Evolutionary conservation across 1,140 invertebrate genomes (phyloP).

Genomic region (Stratiolaelaps scimitus): DNA sequence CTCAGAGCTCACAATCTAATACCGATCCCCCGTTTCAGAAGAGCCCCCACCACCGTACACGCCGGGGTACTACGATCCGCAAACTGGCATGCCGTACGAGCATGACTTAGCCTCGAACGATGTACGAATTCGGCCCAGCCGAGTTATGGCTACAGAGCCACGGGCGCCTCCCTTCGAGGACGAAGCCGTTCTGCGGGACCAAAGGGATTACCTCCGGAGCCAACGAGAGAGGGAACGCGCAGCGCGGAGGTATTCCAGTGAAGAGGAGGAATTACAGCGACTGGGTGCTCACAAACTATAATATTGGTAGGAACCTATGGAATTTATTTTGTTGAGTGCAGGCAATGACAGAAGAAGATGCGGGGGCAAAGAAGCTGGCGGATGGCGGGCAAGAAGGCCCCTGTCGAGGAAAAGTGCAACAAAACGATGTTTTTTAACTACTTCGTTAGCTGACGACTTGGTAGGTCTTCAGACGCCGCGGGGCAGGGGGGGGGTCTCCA

Average conservation of each 20-base stretch:
- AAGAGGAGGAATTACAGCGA: constrained; percentile 15
- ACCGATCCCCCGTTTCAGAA: constrained; percentile 31
- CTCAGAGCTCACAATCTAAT: neutral
- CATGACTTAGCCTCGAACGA: constrained; percentile 31
- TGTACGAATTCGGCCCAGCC: neutral
- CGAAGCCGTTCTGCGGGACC: neutral
- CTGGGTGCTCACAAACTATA: constrained; percentile 21
- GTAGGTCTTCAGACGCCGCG: too few relatives aligned
- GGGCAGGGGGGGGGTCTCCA: too few relatives aligned
- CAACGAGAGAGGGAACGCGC: neutral
- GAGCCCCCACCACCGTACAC: constrained; percentile 37
- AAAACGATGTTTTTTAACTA: too few relatives aligned
- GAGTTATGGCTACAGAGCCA: neutral
- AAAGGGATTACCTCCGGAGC: too few relatives aligned
- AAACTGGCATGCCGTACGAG: constrained; percentile 32
- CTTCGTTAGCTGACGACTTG: too few relatives aligned
- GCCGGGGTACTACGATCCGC: constrained; percentile 34
- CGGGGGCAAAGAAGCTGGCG: too few relatives aligned
- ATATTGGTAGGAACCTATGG: neutral
- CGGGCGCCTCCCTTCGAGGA: constrained; percentile 6
- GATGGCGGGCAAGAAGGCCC: too few relatives aligned
- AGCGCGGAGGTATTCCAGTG: neutral
- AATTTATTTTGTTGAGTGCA: too few relatives aligned
- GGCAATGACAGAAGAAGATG: too few relatives aligned
- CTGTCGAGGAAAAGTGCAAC: too few relatives aligned